A percentile compares a stretch with the other conserved stretches of the same genome.
phyloP scores from a whole-genome alignment of 2,888 invertebrate species.

The Alentia gelatinosa region DNA sequence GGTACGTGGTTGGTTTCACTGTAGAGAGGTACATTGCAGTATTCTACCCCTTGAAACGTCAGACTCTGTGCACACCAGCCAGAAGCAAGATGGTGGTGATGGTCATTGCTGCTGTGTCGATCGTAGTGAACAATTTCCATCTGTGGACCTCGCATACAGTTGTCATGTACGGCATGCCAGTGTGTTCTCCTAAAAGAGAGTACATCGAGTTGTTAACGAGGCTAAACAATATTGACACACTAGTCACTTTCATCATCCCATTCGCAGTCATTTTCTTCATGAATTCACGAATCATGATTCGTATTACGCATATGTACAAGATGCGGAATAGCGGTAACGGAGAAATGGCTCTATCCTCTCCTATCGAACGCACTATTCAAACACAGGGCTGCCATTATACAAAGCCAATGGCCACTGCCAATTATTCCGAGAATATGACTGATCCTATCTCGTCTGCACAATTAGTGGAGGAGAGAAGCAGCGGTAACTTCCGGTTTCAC shows the following conservation, averaged over 20 bases:
- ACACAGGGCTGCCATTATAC: no score
- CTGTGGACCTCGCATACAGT: not conserved
- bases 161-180: not conserved
- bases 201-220: not conserved
- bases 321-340: not conserved
- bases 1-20: slow-evolving; percentile 33
- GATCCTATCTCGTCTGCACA: no score
- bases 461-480: no score
- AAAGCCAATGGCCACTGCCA: no score
- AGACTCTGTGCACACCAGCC: not conserved
- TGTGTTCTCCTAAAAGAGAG: not conserved
- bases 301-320: not conserved
- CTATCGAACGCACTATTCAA: no score
- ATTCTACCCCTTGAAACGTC: slow-evolving; percentile 10
- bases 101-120: not conserved
- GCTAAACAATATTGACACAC: not conserved
- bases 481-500: not conserved
- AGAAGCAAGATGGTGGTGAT: not conserved
- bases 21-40: slow-evolving; percentile 28
- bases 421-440: no score
- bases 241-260: not conserved
- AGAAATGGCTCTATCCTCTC: no score
- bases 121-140: not conserved
- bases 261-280: not conserved
- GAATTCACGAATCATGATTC: not conserved